Evolutionary conservation across 1,140 invertebrate species (phyloP).

Genomic region (Heliothis subflexa): DNA sequence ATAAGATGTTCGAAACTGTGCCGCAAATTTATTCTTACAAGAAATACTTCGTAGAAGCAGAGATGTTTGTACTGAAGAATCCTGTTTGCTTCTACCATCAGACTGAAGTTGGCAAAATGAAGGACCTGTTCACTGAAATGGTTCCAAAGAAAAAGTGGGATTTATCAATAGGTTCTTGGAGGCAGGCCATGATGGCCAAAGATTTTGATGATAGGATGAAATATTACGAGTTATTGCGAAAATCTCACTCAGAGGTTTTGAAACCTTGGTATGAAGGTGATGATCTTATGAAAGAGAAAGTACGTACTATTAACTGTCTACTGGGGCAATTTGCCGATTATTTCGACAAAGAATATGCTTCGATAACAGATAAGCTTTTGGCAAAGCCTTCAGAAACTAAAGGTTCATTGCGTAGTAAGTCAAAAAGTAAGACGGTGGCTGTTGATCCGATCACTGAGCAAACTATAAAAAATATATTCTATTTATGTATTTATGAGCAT

Average conservation of each 20-base stretch:
- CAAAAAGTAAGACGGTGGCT: not conserved
- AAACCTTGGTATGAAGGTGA: conserved; percentile 76
- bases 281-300: conserved; percentile 64
- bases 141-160: conserved; percentile 65
- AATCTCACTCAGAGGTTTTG: conserved; percentile 66
- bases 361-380: conserved; percentile 13
- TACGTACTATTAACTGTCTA: conserved; percentile 64
- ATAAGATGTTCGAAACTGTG: conserved; percentile 57
- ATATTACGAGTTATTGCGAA: conserved; percentile 68
- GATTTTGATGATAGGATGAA: conserved; percentile 77
- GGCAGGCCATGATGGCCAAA: conserved; percentile 70
- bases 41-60: conserved; percentile 70
- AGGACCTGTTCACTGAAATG: conserved; percentile 73
- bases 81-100: conserved; percentile 80
- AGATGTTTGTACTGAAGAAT: conserved; percentile 79
- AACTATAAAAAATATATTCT: conserved; percentile 66
- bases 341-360: conserved; percentile 66
- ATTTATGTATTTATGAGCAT: conserved; percentile 68
- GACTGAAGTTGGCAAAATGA: conserved; percentile 74
- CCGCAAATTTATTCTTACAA: conserved; percentile 75
- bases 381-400: not conserved
- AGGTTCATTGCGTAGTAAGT: not conserved
- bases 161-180: conserved; percentile 73
- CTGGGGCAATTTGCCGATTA: conserved; percentile 68
- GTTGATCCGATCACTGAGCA: conserved; percentile 43